Evolutionary conservation across 2,113 vertebrate species (phyloP).

Genomic region (Corydoras maculifer): DNA sequence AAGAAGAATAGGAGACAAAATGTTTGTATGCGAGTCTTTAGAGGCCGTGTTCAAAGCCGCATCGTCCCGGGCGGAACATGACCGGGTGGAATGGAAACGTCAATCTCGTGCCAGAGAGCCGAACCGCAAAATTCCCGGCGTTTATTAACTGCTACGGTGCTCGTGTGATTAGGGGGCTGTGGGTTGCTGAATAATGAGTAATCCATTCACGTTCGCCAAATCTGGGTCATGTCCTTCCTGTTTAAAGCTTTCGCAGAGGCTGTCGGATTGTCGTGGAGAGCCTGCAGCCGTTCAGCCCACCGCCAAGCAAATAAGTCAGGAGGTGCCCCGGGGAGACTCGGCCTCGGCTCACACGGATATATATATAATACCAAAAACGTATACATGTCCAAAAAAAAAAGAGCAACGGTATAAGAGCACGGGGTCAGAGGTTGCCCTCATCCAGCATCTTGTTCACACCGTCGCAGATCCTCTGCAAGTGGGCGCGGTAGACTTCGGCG

Average conservation of each 20-base stretch:
- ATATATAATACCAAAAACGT: conserved; percentile 37
- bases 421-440: conserved; percentile 78
- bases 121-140: conserved; percentile 1
- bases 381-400: conserved; percentile 39
- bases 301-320: background rate
- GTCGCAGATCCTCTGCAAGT: conserved; percentile 79
- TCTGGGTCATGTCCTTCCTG: background rate
- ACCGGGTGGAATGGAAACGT: conserved; percentile 1
- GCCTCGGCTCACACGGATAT: conserved; percentile 1
- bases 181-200: background rate
- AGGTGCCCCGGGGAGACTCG: background rate
- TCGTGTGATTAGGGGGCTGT: background rate
- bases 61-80: conserved; percentile 1
- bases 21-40: conserved; percentile 10
- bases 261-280: conserved; percentile 7
- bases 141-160: conserved; percentile 5
- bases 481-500: conserved; percentile 74
- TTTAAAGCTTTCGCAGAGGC: background rate
- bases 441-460: conserved; percentile 87
- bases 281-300: conserved; percentile 5
- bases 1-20: background rate
- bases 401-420: conserved; percentile 14
- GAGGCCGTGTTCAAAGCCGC: background rate
- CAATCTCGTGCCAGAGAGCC: background rate
- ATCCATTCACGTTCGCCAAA: background rate